Conservation (phyloP, 2,113 vertebrate genomes). For the Nesoenas mayeri region DNA sequence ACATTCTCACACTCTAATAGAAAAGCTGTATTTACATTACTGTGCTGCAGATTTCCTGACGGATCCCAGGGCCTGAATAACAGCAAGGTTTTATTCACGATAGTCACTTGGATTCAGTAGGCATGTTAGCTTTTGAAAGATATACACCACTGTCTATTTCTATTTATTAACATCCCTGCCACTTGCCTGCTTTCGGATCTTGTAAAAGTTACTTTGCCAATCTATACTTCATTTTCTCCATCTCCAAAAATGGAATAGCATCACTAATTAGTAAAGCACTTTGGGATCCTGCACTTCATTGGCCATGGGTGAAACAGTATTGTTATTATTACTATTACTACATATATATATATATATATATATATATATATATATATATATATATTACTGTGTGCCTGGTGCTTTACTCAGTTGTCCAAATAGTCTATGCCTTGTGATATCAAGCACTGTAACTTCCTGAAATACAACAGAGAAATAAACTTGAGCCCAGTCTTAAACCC, state of each 20-base stretch:
- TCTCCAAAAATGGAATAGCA: neutral
- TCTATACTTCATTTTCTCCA: neutral
- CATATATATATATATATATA: neutral
- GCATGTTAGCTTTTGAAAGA: neutral
- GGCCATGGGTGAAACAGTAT: neutral
- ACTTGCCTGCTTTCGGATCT: neutral
- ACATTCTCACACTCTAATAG: neutral
- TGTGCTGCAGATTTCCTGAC: neutral
- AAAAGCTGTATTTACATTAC: neutral
- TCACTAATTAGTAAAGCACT: neutral
- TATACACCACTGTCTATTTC: neutral
- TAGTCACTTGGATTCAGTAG: neutral
- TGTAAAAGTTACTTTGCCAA: neutral
- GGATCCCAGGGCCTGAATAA: neutral
- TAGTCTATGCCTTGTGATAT: neutral
- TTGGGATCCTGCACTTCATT: neutral
- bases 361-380: neutral
- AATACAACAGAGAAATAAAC: slow-evolving; percentile 4
- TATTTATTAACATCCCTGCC: neutral
- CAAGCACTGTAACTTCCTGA: neutral
- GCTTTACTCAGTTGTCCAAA: neutral
- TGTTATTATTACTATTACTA: neutral
- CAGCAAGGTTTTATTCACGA: neutral
- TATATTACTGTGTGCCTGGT: neutral
- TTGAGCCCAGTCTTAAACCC: neutral